Evolutionary conservation across 2,888 invertebrate species (phyloP).

Genomic region (Lagria hirta): DNA sequence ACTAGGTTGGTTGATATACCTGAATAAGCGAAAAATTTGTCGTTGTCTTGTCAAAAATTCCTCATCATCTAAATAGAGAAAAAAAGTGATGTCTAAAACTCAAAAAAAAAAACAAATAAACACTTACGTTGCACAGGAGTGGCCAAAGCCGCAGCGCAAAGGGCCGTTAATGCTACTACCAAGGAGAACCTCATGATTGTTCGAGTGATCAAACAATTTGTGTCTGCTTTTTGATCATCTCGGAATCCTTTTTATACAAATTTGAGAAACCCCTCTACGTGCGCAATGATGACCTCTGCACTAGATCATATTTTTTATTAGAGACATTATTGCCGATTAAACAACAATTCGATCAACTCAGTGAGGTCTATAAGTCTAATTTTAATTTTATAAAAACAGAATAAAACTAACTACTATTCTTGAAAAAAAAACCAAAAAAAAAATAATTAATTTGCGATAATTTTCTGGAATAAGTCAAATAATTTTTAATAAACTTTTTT

Average conservation of each 20-base stretch:
- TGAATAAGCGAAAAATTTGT: constrained; percentile 60
- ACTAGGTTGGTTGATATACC: constrained; percentile 65
- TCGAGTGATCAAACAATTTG: constrained; percentile 7
- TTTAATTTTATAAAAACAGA: too few species aligned
- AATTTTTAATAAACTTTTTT: too few species aligned
- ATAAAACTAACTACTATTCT: too few species aligned
- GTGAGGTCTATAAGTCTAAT: too few species aligned
- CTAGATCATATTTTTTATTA: too few species aligned
- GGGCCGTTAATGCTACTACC: constrained; percentile 32
- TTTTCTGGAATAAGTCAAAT: too few species aligned
- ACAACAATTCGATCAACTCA: too few species aligned
- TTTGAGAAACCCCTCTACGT: constrained; percentile 10
- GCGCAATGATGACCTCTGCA: constrained; percentile 10
- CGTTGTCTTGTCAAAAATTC: constrained; percentile 29
- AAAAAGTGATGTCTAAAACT: constrained; percentile 58
- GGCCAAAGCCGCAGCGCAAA: constrained; percentile 46
- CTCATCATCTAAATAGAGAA: constrained; percentile 35
- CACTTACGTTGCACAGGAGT: constrained; percentile 53
- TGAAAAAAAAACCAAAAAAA: too few species aligned
- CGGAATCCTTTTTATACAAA: constrained; percentile 25
- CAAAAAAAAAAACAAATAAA: too few species aligned
- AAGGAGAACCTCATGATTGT: constrained; percentile 32
- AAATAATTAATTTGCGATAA: too few species aligned
- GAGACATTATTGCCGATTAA: too few species aligned
- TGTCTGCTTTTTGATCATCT: constrained; percentile 3